A percentile compares a stretch with the other conserved stretches of the same genome.
These are phyloP conservation scores for Porites australiensis DNA, from an alignment of 64 coral and sea anemone genomes.

Conservation along the genomic window DNA sequence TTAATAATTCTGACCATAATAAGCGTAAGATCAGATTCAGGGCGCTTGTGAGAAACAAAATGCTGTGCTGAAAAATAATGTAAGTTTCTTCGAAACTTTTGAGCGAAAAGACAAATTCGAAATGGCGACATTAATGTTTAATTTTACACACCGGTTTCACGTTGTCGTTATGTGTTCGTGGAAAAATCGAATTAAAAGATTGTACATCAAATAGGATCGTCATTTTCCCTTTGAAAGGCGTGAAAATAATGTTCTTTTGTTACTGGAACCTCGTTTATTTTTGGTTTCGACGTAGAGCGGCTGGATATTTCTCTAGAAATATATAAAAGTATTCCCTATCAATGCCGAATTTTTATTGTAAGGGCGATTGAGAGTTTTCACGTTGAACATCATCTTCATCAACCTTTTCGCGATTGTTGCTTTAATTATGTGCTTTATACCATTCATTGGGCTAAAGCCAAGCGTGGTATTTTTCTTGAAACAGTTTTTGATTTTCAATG, in stretches of 20 bases:
- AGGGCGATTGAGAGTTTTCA: background rate
- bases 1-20: background rate
- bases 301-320: background rate
- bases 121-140: slow-evolving; percentile 40
- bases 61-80: background rate
- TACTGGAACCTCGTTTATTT: slow-evolving; percentile 21
- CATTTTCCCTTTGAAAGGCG: slow-evolving; percentile 19
- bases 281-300: background rate
- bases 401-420: background rate
- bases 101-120: slow-evolving; percentile 18
- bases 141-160: slow-evolving; percentile 47
- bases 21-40: background rate
- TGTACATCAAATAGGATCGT: slow-evolving; percentile 37
- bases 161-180: slow-evolving; percentile 46
- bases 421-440: background rate
- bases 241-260: slow-evolving; percentile 45
- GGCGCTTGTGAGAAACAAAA: background rate
- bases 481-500: background rate
- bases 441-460: background rate
- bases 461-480: background rate
- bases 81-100: slow-evolving; percentile 1
- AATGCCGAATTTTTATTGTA: background rate
- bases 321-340: background rate
- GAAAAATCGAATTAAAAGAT: slow-evolving; percentile 55
- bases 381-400: background rate